Base-by-base conservation (phyloP, 1,140 invertebrate genomes). In the Pararge aegeria region DNA sequence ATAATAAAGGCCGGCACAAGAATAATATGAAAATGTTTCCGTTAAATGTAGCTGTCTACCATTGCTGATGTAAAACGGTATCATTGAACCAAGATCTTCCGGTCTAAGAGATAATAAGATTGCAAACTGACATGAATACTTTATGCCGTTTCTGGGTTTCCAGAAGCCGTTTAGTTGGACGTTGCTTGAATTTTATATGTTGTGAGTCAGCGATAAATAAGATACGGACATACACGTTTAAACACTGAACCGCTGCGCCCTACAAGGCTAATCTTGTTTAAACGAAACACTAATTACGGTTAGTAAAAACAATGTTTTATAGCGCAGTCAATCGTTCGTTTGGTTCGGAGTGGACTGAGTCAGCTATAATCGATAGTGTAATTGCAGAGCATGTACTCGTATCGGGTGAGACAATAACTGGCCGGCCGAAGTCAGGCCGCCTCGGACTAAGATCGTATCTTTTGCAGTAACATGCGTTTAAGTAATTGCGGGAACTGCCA, bases 401-500 rank as follows among this genome's bases (percentile, higher is more conserved):
- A 78, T 82, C 73, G 71, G 66, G 69, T 78, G 75, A 84, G 83
- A 88, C 83, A 88, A 86, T 86, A 80, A 82, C 71, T 69, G 70
- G 52, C 55, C 65, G 61, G 16, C n/a, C n/a, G n/a, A n/a, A 48
- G 19, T 10, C 21, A 6, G 18, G 18, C 42, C 42, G 42, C 42
- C 5, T 46, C 13, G 42, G 12, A 62, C 67, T 59, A 57, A 83
- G 85, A 87, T 87, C 70, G 78, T 89, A 89, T 89, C 85, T 70
- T 69, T 78, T 68, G 72, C 70, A 78, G 78, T 84, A 81, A 87
- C 81, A 87, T 76, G 78, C 77, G 78, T 89, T 87, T 84, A 83
- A 86, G 83, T 89, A 89, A 89, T 89, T 84, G 83, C 83, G 83
- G 83, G 83, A 87, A 89, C 79, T 65, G 74, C 73, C 77, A 88